Base-by-base conservation (phyloP, 2,797 vertebrate genomes). In the Vultur gryphus region DNA sequence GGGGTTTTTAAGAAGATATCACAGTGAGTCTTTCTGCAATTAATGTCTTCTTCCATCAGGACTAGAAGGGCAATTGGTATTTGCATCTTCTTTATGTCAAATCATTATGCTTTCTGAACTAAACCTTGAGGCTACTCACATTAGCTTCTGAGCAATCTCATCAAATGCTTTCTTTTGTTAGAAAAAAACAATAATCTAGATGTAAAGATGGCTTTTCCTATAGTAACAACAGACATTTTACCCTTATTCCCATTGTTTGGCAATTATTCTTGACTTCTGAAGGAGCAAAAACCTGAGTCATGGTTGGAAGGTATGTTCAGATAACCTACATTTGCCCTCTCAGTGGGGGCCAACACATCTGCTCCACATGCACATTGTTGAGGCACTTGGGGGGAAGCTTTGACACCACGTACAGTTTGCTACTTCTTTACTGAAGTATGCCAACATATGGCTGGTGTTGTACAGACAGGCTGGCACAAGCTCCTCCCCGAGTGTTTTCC, bases 291-390 rank as follows among this genome's bases (percentile, higher is more conserved):
- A 4, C 7, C 6, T 16, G 13, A 55, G 10, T 37, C 1, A 4
- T 15, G 17, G 2, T 43, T 52, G 33, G 17, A 89, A 89, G 14
- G 14, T 48, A 16, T 16, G 21, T 48, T 69, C 51, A 51, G 33
- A 59, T 11, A 66, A 57, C 7, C 16, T 61, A 4, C 7, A 4
- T 75, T 61, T 72, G 33, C 16, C 10, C 26, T 71, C 19, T 35
- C 16, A 72, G 13, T 13, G 4, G 13, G 3, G 25, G 3, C 21
- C 46, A 76, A 18, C 14, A 69, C 13, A 12, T 33, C 35, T 78
- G 19, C 33, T 67, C 39, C 46, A 7, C 0, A 1, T 51, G 16
- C 1, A 5, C 2, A 2, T 15, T 19, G 4, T 7, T 46, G 33
- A 51, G 41, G 5, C 29, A 28, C 11, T 19, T 7, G 1, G 16